Percentiles rank a stretch among this genome's conserved stretches.
Conservation (phyloP, 1,140 invertebrate species). For the Samia ricini region DNA sequence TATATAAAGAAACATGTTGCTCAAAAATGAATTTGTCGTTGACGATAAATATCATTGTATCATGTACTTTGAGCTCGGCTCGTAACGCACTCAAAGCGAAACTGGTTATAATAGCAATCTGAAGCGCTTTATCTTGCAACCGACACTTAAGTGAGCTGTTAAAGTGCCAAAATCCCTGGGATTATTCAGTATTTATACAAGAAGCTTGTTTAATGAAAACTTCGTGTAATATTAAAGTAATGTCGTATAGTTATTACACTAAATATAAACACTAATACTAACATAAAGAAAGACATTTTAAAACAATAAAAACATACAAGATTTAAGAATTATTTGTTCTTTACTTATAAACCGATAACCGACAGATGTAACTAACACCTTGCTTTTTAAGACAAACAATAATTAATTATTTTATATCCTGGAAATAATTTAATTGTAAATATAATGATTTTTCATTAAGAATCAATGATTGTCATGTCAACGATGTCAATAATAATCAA, state of each 20-base stretch:
- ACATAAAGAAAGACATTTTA: not conserved
- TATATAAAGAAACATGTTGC: not conserved
- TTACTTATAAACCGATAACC: no score
- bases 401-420: no score
- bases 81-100: conserved; percentile 19
- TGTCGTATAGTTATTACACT: not conserved
- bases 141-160: conserved; percentile 11
- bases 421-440: no score
- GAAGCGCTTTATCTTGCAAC: conserved; percentile 14
- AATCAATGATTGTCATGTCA: no score
- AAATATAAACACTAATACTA: not conserved
- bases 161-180: conserved; percentile 21
- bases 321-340: no score
- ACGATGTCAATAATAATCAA: no score
- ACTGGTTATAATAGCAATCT: conserved; percentile 25
- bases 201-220: not conserved
- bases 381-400: no score
- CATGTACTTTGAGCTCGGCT: not conserved
- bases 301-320: no score
- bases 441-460: no score
- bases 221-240: not conserved
- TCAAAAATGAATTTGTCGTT: not conserved
- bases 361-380: no score
- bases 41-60: not conserved
- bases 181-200: conserved; percentile 11